Evolutionary conservation across 1,140 invertebrate genomes (phyloP).

Genomic region (Megalopta genalis): DNA sequence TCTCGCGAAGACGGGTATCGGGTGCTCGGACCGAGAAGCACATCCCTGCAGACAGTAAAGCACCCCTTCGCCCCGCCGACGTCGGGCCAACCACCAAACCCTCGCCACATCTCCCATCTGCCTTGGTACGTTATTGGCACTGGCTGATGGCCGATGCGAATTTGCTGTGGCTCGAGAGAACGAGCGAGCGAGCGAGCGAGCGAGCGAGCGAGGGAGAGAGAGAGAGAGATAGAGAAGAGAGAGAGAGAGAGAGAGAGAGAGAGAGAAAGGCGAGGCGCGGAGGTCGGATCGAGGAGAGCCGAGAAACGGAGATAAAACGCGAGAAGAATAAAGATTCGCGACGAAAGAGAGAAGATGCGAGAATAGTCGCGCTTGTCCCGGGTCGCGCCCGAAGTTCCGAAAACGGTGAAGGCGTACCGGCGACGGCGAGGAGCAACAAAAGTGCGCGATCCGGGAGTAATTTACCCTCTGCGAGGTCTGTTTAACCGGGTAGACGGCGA

Average conservation of each 20-base stretch:
- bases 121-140: conserved; percentile 67
- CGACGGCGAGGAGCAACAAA: neutral
- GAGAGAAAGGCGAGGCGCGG: neutral
- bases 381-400: neutral
- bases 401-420: neutral
- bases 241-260: conserved; percentile 14
- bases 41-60: conserved; percentile 56
- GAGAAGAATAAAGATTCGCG: conserved; percentile 34
- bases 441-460: no score
- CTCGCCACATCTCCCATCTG: conserved; percentile 59
- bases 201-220: neutral
- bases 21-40: conserved; percentile 36
- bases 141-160: conserved; percentile 66
- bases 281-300: no score
- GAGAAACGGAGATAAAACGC: neutral
- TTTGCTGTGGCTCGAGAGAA: conserved; percentile 44
- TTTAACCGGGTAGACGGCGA: no score
- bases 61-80: conserved; percentile 36
- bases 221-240: conserved; percentile 4
- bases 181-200: conserved; percentile 7
- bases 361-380: neutral
- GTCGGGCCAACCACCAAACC: conserved; percentile 51
- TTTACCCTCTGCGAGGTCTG: no score
- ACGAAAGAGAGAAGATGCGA: neutral
- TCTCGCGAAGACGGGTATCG: neutral